These are phyloP conservation scores for Bombylius major DNA, from an alignment of 2,888 invertebrate genomes.

Conservation along the genomic window DNA sequence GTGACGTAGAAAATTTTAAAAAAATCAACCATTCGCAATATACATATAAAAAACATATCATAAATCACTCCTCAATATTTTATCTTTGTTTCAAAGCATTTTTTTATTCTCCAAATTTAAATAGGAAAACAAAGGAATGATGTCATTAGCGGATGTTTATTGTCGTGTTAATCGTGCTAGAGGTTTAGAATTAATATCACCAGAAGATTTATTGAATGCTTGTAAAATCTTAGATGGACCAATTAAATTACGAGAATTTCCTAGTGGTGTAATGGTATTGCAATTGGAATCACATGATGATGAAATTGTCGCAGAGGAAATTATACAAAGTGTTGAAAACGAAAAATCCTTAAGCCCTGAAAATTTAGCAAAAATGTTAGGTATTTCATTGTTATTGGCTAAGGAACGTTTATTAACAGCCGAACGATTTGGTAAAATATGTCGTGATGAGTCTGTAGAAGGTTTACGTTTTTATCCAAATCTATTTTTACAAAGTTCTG, in stretches of 20 bases:
- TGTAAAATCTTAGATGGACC: constrained; percentile 59
- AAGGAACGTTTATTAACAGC: constrained; percentile 78
- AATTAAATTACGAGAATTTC: constrained; percentile 69
- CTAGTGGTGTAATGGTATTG: constrained; percentile 90
- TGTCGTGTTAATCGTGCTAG: constrained; percentile 94
- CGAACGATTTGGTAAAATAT: constrained; percentile 75
- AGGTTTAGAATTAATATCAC: constrained; percentile 89
- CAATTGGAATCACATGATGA: constrained; percentile 68
- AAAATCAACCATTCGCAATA: no score
- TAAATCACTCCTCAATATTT: no score
- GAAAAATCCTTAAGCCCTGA: constrained; percentile 68
- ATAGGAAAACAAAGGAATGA: constrained; percentile 86
- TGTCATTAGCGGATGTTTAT: constrained; percentile 93
- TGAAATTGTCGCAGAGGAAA: constrained; percentile 53
- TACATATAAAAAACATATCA: no score
- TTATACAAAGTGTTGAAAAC: constrained; percentile 48
- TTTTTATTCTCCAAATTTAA: not conserved
- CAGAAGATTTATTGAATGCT: constrained; percentile 90
- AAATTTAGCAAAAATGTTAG: constrained; percentile 69
- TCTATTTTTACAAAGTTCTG: constrained; percentile 45
- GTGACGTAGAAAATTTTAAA: no score
- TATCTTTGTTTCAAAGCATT: not conserved
- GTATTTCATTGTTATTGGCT: constrained; percentile 79
- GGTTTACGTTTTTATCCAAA: constrained; percentile 92
- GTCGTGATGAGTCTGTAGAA: constrained; percentile 91